These are phyloP conservation scores for Augiades crinisus DNA, from an alignment of 2,888 invertebrate genomes.

Conservation along the genomic window DNA sequence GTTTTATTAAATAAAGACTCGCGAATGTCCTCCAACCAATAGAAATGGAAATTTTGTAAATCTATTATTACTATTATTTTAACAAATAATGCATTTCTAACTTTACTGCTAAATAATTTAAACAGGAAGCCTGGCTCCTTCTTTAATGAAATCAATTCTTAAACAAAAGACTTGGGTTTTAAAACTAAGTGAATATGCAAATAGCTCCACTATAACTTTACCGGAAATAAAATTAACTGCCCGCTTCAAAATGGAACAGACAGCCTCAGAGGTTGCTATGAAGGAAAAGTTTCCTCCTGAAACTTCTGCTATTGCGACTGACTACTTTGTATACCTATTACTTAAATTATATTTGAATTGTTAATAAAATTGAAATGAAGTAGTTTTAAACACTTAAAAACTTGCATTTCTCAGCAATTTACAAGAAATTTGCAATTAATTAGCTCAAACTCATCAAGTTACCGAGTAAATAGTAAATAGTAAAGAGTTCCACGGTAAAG, in stretches of 20 bases:
- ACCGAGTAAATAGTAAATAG: no score
- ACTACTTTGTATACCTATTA: background rate
- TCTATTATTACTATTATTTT: no score
- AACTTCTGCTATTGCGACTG: background rate
- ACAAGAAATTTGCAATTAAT: no score
- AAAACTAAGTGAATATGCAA: slow-evolving; percentile 17
- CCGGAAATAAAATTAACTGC: slow-evolving; percentile 22
- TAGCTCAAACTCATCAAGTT: no score
- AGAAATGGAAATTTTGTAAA: no score
- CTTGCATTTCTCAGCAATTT: no score
- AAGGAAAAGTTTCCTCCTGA: slow-evolving; percentile 1
- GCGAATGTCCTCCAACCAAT: no score
- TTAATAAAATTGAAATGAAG: background rate
- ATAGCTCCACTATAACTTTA: slow-evolving; percentile 28
- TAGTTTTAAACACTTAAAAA: no score
- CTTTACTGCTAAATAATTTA: no score
- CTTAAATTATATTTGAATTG: background rate
- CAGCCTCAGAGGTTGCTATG: slow-evolving; percentile 5
- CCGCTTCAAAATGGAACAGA: slow-evolving; percentile 12
- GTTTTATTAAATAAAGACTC: no score
- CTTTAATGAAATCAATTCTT: background rate
- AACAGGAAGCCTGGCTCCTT: background rate
- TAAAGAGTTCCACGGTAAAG: no score
- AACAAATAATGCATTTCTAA: no score
- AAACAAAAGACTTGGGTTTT: slow-evolving; percentile 9